Evolutionary conservation across 2,888 invertebrate species (phyloP), one percentile per base, ranked within the genome.

Genomic region (Marronus borbonicus): DNA sequence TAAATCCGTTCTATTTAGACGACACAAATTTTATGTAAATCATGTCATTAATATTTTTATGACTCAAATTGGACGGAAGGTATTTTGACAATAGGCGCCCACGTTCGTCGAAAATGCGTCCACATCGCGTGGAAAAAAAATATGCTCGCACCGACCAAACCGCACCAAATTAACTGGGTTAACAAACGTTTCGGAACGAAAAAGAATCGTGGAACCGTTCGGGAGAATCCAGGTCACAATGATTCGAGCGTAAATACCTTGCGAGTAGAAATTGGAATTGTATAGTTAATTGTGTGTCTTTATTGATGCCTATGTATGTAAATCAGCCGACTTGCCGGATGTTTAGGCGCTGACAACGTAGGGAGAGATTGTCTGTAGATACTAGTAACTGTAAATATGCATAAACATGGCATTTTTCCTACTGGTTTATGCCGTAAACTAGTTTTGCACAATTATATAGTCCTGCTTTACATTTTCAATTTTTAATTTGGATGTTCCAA

Each of bases 241-340:
- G 72, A 74, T 74, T 74, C 72, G 60, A 74, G 72, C 55, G 72
- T 74, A 60, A 74, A 74, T 31, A 62, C 60, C 60, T 60, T 49
- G 20, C 44, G 44, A 74, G 60, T 74, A 60, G 72, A 74, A 74
- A 74, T 24, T 74, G 72, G 72, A 74, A 74, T 74, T 74, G 72
- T 74, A 74, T 60, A 60, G 49, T 74, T 74, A 74, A 74, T 74
- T 74, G 28, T 72, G 44, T 72, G 72, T 74, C 72, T 74, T 74
- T 74, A 74, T 74, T 74, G 72, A 74, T 74, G 72, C 72, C 60
- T 60, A 62, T 49, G 60, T 74, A 74, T 74, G 72, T 74, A 74
- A 74, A 74, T 74, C 39, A 49, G 20, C 58, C 31, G 17, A 44
- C 24, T 62, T 74, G 72, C 72, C 72, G 72, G 72, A 74, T 74